These are phyloP conservation scores for Pristiophorus japonicus DNA, from an alignment of 2,113 vertebrate species.

Conservation along the genomic window DNA sequence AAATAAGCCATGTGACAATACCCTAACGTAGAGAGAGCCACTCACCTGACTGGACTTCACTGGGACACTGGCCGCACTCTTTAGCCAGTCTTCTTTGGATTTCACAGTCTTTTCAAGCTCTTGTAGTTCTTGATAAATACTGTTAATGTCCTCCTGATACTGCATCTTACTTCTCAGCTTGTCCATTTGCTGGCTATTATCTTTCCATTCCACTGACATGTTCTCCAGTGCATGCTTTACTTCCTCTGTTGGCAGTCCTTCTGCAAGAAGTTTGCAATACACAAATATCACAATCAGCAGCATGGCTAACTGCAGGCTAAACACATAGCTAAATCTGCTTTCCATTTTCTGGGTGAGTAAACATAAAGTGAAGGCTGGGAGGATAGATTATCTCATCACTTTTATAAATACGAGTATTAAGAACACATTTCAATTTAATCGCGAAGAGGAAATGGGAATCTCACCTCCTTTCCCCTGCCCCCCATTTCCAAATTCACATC, in stretches of 20 bases:
- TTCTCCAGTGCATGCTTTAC: slow-evolving; percentile 55
- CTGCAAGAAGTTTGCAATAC: slow-evolving; percentile 46
- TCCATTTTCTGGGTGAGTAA: neutral
- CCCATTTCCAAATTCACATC: neutral
- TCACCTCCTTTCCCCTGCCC: neutral
- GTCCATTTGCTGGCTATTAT: slow-evolving; percentile 56
- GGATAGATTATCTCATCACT: too few relatives aligned
- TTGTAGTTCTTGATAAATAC: slow-evolving; percentile 61
- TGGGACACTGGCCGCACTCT: slow-evolving; percentile 9
- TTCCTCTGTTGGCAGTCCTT: slow-evolving; percentile 59
- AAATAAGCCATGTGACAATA: neutral
- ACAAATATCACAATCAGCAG: neutral
- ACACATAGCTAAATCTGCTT: neutral
- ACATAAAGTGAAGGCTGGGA: neutral
- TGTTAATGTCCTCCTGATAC: slow-evolving; percentile 63
- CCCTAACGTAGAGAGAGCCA: neutral
- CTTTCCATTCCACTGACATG: slow-evolving; percentile 63
- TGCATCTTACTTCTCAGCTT: slow-evolving; percentile 60
- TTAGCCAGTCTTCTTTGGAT: slow-evolving; percentile 68
- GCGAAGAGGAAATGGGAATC: neutral
- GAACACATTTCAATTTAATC: neutral
- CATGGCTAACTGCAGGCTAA: neutral
- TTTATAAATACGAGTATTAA: neutral
- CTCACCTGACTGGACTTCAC: slow-evolving; percentile 71
- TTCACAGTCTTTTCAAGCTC: slow-evolving; percentile 58